phyloP scores from a whole-genome alignment of 1,140 invertebrate genomes.

The Drosophila ogumai region DNA sequence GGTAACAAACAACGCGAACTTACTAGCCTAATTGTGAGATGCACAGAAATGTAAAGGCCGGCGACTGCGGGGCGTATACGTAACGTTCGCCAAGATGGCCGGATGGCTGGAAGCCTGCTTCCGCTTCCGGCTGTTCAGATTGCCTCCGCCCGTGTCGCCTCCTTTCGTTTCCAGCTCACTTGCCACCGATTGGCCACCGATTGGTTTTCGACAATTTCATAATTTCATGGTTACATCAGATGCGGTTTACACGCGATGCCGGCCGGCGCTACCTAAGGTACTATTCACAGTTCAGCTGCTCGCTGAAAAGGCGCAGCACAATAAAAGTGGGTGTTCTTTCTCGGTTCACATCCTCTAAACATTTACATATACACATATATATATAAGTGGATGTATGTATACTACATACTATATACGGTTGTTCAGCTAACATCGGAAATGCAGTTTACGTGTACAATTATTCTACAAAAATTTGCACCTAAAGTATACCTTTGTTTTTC shows the following conservation, averaged over 20 bases:
- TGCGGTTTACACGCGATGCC: constrained; percentile 26
- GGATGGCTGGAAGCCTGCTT: constrained; percentile 35
- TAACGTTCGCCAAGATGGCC: constrained; percentile 35
- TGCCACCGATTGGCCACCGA: constrained; percentile 14
- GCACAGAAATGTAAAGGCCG: constrained; percentile 1
- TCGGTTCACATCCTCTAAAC: constrained; percentile 8
- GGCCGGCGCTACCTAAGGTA: constrained; percentile 41
- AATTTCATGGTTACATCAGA: constrained; percentile 35
- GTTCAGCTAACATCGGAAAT: constrained; percentile 63
- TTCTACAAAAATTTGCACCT: constrained; percentile 70
- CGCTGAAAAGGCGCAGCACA: constrained; percentile 45
- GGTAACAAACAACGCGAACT: constrained; percentile 66
- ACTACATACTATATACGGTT: constrained; percentile 31
- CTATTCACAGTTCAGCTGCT: constrained; percentile 49
- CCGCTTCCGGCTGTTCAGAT: constrained; percentile 22
- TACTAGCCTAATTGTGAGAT: constrained; percentile 55
- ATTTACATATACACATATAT: constrained; percentile 1
- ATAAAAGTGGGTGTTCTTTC: constrained; percentile 35
- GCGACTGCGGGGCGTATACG: constrained; percentile 54
- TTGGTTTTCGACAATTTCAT: constrained; percentile 34
- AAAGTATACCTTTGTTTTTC: constrained; percentile 59
- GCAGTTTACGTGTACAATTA: constrained; percentile 68
- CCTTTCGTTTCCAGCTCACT: background rate
- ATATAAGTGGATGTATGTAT: constrained; percentile 19
- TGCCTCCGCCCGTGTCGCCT: background rate